These are phyloP conservation scores for Zosterops japonicus DNA, from an alignment of 2,113 vertebrate genomes.

Conservation along the genomic window DNA sequence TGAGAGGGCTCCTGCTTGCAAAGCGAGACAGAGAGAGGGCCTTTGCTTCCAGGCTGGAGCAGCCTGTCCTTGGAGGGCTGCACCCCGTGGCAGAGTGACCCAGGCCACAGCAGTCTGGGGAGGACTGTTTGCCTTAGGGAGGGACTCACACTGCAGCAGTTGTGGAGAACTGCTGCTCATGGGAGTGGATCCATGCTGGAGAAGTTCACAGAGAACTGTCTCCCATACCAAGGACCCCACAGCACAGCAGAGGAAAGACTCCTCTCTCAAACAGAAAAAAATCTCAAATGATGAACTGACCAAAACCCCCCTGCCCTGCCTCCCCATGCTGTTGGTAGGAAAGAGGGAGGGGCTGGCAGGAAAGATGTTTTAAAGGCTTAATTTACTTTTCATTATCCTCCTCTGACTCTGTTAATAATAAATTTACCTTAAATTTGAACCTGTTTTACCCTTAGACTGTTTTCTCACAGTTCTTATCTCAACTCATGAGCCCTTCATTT, in stretches of 20 bases:
- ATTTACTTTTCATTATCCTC: background rate
- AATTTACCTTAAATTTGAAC: background rate
- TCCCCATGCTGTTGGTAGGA: background rate
- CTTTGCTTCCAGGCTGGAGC: background rate
- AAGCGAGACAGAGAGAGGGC: background rate
- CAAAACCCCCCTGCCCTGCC: background rate
- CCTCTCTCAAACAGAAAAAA: background rate
- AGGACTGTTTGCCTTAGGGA: accelerated
- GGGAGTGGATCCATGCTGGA: background rate
- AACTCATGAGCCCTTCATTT: background rate
- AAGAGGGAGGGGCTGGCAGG: background rate
- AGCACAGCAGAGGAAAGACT: background rate
- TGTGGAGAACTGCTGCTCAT: accelerated
- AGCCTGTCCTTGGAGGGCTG: background rate
- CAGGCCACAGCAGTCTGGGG: accelerated
- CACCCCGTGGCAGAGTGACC: background rate
- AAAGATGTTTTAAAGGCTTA: background rate
- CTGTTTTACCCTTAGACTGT: background rate
- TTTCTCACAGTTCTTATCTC: background rate
- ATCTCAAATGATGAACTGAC: background rate
- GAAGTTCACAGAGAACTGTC: background rate
- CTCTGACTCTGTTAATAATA: background rate
- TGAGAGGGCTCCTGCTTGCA: background rate
- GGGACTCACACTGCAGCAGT: background rate
- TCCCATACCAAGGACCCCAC: background rate